Conservation (phyloP, 2,797 vertebrate genomes). For the Luscinia megarhynchos region DNA sequence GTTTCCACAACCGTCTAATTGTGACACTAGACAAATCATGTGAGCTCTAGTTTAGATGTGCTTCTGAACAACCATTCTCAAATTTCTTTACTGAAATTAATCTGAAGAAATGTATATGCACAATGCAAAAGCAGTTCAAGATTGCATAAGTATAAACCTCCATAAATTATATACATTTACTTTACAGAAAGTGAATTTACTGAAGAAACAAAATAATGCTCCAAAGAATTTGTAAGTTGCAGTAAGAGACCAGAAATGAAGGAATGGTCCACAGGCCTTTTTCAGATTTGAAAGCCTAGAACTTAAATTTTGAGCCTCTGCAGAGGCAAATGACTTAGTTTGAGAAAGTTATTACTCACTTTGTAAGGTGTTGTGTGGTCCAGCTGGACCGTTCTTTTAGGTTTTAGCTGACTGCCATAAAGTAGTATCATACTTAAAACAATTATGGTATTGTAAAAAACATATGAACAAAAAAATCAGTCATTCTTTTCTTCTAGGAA, state of each 20-base stretch:
- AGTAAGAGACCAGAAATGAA: not conserved
- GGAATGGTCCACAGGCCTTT: not conserved
- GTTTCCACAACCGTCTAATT: not conserved
- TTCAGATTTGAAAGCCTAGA: not conserved
- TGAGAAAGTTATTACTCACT: not conserved
- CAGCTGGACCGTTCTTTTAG: not conserved
- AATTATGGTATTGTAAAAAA: not conserved
- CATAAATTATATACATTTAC: not conserved
- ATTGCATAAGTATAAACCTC: fast-evolving
- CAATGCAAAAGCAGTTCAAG: not conserved
- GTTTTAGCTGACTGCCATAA: not conserved
- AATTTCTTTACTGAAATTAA: not conserved
- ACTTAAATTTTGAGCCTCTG: not conserved
- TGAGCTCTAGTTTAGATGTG: fast-evolving
- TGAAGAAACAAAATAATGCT: not conserved
- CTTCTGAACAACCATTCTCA: not conserved
- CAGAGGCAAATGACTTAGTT: not conserved
- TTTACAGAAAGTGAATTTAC: not conserved
- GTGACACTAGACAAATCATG: not conserved
- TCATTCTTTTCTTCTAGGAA: not conserved
- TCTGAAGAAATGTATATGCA: not conserved
- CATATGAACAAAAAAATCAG: not conserved
- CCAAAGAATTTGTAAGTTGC: not conserved
- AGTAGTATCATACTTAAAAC: not conserved
- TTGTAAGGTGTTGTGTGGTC: not conserved